phyloP scores from a whole-genome alignment of 1,140 invertebrate genomes.

The Pissodes strobi region DNA sequence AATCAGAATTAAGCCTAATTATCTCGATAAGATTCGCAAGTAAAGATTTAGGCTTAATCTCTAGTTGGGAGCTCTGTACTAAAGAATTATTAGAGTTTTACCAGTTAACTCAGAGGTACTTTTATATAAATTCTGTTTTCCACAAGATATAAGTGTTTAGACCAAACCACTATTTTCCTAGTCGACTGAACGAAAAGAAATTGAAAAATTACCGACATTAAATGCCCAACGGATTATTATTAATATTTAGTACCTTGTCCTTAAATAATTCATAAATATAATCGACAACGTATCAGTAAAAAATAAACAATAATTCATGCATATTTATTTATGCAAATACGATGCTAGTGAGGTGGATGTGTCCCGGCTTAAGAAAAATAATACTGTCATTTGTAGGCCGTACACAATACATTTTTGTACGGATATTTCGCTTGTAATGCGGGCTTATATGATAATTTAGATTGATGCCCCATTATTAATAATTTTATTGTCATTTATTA shows the following conservation, averaged over 20 bases:
- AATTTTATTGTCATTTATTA: background rate
- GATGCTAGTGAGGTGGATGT: conserved; percentile 22
- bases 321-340: conserved; percentile 30
- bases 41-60: too few relatives aligned
- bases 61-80: too few relatives aligned
- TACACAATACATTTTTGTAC: conserved; percentile 21
- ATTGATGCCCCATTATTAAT: conserved; percentile 14
- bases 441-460: conserved; percentile 24
- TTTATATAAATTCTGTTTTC: too few relatives aligned
- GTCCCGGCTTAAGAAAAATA: conserved; percentile 21
- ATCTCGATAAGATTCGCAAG: too few relatives aligned
- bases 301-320: conserved; percentile 30
- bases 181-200: too few relatives aligned
- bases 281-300: conserved; percentile 27
- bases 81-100: too few relatives aligned
- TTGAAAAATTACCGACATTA: conserved; percentile 13
- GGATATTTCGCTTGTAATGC: background rate
- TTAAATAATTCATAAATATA: conserved; percentile 28
- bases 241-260: conserved; percentile 13
- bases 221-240: background rate
- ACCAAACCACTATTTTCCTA: too few relatives aligned
- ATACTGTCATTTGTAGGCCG: conserved; percentile 24
- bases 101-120: too few relatives aligned
- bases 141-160: too few relatives aligned
- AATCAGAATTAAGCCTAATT: too few relatives aligned